Evolutionary conservation across 2,797 vertebrate species (phyloP), one percentile per base, ranked within the genome.

Genomic region (Hypotaenidia okinawae): DNA sequence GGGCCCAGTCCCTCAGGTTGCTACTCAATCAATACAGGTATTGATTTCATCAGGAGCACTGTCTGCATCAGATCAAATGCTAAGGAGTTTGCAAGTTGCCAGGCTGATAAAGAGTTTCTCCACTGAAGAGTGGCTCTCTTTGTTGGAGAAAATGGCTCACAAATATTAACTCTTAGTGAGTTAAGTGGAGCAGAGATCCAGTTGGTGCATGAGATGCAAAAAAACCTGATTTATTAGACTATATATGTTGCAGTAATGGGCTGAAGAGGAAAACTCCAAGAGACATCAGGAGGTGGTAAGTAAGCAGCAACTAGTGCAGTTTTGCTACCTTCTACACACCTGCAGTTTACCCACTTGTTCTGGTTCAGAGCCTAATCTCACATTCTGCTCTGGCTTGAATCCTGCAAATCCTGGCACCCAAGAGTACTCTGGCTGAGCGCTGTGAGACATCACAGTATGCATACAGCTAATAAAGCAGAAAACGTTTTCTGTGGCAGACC

Each of bases 401-500:
- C 49, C 72, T 93, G 78, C 57, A 95, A 72, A 86, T 80, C 81
- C 79, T 90, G 77, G 78, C 93, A 95, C 88, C 88, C 86, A 35
- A 43, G 74, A 69, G 74, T 28, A 41, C 59, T 86, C 73, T 75
- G 41, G 19, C 70, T 66, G 84, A 81, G 82, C 66, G n/a, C 87
- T 55, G 37, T 11, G 75, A 89, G 94, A 89, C 75, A 83, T 58
- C 75, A n/a, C 75, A 78, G 82, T 75, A 67, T 28, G 66, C 75
- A 69, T 75, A 75, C 73, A 83, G 75, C 87, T 94, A 93, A 95
- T 89, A 87, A 95, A 95, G 89, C 89, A 95, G 89, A 87, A 97
- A 95, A 94, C 41, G 82, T 85, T 96, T 93, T 62, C 92, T 87
- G 84, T 84, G 63, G 62, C 79, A 93, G 90, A 87, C 89, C 90